Percentiles rank a stretch among this genome's conserved stretches.
phyloP scores from a whole-genome alignment of 2,113 vertebrate genomes.

The Carettochelys insculpta region DNA sequence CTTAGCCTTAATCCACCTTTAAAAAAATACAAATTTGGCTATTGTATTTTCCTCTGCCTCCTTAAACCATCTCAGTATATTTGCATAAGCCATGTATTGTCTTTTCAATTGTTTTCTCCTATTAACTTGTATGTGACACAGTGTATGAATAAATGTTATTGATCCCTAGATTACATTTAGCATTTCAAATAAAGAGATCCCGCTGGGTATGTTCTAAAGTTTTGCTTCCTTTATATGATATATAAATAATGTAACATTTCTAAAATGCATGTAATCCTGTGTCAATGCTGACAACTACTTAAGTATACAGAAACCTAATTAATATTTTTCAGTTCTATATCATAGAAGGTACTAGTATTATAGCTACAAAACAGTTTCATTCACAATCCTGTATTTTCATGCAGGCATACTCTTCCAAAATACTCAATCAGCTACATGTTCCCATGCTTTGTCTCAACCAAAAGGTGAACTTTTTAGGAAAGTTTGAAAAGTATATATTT shows the following conservation, averaged over 20 bases:
- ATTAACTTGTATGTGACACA: slow-evolving; percentile 76
- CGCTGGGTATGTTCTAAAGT: slow-evolving; percentile 75
- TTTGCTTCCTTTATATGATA: slow-evolving; percentile 71
- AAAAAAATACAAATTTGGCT: slow-evolving; percentile 68
- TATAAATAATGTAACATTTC: slow-evolving; percentile 72
- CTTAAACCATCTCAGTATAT: slow-evolving; percentile 64
- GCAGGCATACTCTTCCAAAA: not conserved
- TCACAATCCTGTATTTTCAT: not conserved
- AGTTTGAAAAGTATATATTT: not conserved
- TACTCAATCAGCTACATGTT: not conserved
- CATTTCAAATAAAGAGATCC: slow-evolving; percentile 60
- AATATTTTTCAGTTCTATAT: slow-evolving; percentile 45
- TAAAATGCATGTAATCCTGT: slow-evolving; percentile 48
- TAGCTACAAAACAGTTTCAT: not conserved
- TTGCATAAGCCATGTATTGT: slow-evolving; percentile 78
- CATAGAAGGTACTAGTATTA: not conserved
- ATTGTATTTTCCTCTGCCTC: slow-evolving; percentile 51
- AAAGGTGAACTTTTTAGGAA: not conserved
- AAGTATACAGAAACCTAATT: slow-evolving; percentile 58
- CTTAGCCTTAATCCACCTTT: slow-evolving; percentile 68
- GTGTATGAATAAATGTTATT: slow-evolving; percentile 76
- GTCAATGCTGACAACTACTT: slow-evolving; percentile 59
- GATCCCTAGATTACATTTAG: slow-evolving; percentile 64
- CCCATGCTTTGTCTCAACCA: not conserved
- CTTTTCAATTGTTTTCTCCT: slow-evolving; percentile 77